Percentiles rank a stretch among this genome's conserved stretches.
phyloP scores from a whole-genome alignment of 1,140 invertebrate genomes.

The Tetramorium alpestre region DNA sequence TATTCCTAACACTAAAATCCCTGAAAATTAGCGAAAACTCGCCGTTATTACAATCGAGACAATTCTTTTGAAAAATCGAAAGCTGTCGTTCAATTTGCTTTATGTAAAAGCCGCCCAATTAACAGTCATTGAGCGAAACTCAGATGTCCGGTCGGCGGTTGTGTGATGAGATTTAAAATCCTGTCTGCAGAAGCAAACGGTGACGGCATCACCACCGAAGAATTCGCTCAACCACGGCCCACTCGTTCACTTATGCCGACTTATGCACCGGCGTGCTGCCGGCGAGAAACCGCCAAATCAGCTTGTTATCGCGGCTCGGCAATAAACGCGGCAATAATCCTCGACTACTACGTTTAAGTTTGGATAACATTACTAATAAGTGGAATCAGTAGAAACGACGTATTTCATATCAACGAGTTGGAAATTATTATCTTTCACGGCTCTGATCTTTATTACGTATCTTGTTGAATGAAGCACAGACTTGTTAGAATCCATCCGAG shows the following conservation, averaged over 20 bases:
- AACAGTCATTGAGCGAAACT: conserved; percentile 31
- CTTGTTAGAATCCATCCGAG: neutral
- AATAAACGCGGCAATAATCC: conserved; percentile 48
- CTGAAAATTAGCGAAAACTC: neutral
- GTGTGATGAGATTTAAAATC: conserved; percentile 61
- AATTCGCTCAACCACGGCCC: conserved; percentile 66
- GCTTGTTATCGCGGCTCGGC: conserved; percentile 52
- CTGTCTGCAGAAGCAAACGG: neutral
- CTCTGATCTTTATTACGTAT: neutral
- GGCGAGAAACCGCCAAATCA: conserved; percentile 56
- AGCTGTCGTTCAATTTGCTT: neutral
- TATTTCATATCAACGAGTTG: neutral
- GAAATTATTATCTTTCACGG: neutral
- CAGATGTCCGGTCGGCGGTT: conserved; percentile 28
- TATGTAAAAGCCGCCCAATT: neutral
- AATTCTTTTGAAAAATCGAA: neutral
- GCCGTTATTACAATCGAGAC: neutral
- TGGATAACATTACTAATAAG: neutral
- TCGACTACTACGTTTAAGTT: neutral
- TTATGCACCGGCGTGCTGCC: conserved; percentile 50
- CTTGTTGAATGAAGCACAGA: neutral
- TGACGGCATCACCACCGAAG: conserved; percentile 63
- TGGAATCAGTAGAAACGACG: neutral
- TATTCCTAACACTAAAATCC: neutral
- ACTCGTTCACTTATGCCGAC: conserved; percentile 58